A percentile compares a stretch with the other conserved stretches of the same genome.
Evolutionary conservation across 2,797 vertebrate genomes (phyloP).

Genomic region (Kryptolebias ocellatus): DNA sequence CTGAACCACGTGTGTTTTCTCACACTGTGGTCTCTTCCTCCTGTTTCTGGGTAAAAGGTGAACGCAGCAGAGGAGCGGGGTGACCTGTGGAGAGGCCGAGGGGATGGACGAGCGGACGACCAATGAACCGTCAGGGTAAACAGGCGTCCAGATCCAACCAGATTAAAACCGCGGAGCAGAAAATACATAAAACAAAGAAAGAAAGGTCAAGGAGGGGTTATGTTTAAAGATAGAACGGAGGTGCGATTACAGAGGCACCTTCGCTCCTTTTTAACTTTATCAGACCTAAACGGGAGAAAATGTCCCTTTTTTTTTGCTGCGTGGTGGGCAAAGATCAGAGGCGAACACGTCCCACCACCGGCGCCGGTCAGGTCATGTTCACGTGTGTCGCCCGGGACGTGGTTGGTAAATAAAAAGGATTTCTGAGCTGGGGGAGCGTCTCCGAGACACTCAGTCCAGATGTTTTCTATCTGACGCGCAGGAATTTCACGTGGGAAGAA

Average conservation of each 20-base stretch:
- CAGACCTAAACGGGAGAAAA: neutral
- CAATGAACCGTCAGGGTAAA: conserved; percentile 36
- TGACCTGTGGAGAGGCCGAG: conserved; percentile 30
- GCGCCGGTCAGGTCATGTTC: too few species aligned
- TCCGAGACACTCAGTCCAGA: too few species aligned
- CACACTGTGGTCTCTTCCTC: conserved; percentile 9
- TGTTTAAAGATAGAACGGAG: conserved; percentile 30
- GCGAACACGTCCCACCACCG: neutral
- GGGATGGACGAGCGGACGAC: conserved; percentile 29
- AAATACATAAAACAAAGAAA: neutral
- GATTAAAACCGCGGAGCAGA: conserved; percentile 2
- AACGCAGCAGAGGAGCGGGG: conserved; percentile 15
- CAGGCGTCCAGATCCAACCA: conserved; percentile 32
- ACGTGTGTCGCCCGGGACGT: too few species aligned
- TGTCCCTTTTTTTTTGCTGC: conserved; percentile 2
- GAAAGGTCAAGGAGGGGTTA: conserved; percentile 10
- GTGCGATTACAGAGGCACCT: neutral
- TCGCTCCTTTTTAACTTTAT: neutral
- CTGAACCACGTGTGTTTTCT: neutral
- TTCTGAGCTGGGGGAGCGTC: too few species aligned
- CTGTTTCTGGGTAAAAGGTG: conserved; percentile 70
- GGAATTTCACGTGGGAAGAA: too few species aligned
- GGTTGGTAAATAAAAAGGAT: too few species aligned
- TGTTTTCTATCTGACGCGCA: too few species aligned
- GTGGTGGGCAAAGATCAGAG: conserved; percentile 10